Evolutionary conservation across 1,140 invertebrate species (phyloP), one percentile per base, ranked within the genome.

Genomic region (Heliconius nattereri): DNA sequence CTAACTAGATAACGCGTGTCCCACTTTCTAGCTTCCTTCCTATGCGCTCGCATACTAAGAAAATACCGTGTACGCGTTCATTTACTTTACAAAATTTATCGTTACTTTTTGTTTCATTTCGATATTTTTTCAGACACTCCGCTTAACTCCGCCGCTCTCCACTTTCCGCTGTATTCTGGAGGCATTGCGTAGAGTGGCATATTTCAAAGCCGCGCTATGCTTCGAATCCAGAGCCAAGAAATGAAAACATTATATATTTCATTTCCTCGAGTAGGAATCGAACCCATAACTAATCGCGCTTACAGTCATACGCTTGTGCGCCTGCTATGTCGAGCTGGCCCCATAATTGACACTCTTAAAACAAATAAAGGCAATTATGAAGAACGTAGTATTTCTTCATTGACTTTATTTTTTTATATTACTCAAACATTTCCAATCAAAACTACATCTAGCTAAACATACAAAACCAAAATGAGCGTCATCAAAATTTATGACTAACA

Each of bases 21-120:
- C 90, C 82, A 92, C 90, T 92, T 92, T 88, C 86, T 85, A 85
- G 82, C 85, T 91, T 91, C 89, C 90, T 90, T 90, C 89, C 91
- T 91, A 76, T 81, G 85, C 75, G 87, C 77, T 78, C 75, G 73
- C 76, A 75, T 60, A 35, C 78, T 29, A 71, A 76, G 66, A 80
- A 49, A 75, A 77, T 71, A 57, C 71, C 16, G 26, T 66, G 60
- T 52, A 29, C 60, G 6, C n/a, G 60, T 66, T 66, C 60, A 66
- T 29, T 66, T 29, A 29, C 23, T 66, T 45, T 13, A 6, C 23
- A 13, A 66, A 66, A 16, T 26, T n/a, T 1, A 16, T 11, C 23
- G 11, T 9, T 57, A 23, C 23, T 57, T 8, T n/a, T 2, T 23
- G 7, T 3, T 52, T 49, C n/a, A n/a, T n/a, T n/a, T n/a, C n/a